Evolutionary conservation across 2,888 invertebrate genomes (phyloP).

Genomic region (Troides oblongomaculatus): DNA sequence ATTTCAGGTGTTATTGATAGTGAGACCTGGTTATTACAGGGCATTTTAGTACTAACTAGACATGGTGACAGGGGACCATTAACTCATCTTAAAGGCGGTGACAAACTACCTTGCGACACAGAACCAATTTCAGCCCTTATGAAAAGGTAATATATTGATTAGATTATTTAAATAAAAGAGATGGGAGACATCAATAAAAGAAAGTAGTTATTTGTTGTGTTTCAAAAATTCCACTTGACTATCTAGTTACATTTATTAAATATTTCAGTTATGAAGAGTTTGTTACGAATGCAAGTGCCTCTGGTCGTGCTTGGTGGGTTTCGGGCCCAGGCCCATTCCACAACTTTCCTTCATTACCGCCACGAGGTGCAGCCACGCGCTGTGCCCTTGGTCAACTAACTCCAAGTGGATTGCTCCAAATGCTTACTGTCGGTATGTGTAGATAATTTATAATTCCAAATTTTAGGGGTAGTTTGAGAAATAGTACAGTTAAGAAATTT

Average conservation of each 20-base stretch:
- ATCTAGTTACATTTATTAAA: neutral
- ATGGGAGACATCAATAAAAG: neutral
- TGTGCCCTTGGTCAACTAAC: slow-evolving; percentile 94
- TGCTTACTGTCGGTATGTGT: slow-evolving; percentile 85
- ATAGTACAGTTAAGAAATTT: neutral
- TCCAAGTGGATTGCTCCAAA: slow-evolving; percentile 89
- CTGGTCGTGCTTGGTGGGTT: slow-evolving; percentile 85
- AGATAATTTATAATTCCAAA: neutral
- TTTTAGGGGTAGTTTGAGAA: neutral
- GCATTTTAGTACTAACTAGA: slow-evolving; percentile 87
- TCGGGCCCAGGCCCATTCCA: slow-evolving; percentile 90
- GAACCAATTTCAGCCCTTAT: slow-evolving; percentile 60
- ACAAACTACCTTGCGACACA: slow-evolving; percentile 87
- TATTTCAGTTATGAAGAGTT: slow-evolving; percentile 74
- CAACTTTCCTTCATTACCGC: slow-evolving; percentile 88
- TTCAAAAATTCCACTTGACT: neutral
- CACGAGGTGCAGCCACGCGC: slow-evolving; percentile 68
- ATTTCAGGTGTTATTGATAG: slow-evolving; percentile 64
- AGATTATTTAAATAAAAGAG: slow-evolving; percentile 9
- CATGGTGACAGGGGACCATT: slow-evolving; percentile 95
- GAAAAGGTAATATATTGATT: slow-evolving; percentile 46
- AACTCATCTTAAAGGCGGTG: slow-evolving; percentile 89
- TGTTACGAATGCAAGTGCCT: slow-evolving; percentile 76
- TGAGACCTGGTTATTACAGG: slow-evolving; percentile 83
- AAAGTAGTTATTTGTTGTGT: neutral